phyloP scores from a whole-genome alignment of 2,113 vertebrate species.

The Microtus ochrogaster region DNA sequence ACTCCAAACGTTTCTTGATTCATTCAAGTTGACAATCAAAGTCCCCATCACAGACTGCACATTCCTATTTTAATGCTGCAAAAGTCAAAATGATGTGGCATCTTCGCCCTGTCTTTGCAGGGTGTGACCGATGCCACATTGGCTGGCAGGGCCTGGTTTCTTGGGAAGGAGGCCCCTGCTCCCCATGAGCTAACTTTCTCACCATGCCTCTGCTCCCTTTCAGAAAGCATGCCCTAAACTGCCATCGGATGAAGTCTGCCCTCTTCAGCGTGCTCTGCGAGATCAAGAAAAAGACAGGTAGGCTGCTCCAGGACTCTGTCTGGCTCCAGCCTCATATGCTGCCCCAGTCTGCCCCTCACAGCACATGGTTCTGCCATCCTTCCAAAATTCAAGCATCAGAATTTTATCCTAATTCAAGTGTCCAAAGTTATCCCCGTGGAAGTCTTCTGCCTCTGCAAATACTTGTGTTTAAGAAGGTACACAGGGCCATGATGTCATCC shows the following conservation, averaged over 20 bases:
- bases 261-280: conserved; percentile 96
- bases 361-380: not conserved
- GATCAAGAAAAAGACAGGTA: conserved; percentile 96
- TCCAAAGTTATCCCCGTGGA: not conserved
- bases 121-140: too few relatives aligned
- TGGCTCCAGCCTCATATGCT: rapidly evolving
- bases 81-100: not conserved
- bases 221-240: conserved; percentile 95
- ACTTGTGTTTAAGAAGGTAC: not conserved
- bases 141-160: not conserved
- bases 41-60: too few relatives aligned
- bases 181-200: not conserved
- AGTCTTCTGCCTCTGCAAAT: not conserved
- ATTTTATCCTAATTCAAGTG: not conserved
- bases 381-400: not conserved
- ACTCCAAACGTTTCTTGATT: not conserved
- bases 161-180: not conserved
- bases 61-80: conserved; percentile 2
- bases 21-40: not conserved
- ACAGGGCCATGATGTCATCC: not conserved
- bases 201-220: not conserved
- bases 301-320: conserved; percentile 31
- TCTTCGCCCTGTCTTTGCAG: not conserved
- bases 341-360: not conserved
- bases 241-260: conserved; percentile 95